Evolutionary conservation across 1,140 invertebrate species (phyloP).

Genomic region (Neoseiulus cucumeris): DNA sequence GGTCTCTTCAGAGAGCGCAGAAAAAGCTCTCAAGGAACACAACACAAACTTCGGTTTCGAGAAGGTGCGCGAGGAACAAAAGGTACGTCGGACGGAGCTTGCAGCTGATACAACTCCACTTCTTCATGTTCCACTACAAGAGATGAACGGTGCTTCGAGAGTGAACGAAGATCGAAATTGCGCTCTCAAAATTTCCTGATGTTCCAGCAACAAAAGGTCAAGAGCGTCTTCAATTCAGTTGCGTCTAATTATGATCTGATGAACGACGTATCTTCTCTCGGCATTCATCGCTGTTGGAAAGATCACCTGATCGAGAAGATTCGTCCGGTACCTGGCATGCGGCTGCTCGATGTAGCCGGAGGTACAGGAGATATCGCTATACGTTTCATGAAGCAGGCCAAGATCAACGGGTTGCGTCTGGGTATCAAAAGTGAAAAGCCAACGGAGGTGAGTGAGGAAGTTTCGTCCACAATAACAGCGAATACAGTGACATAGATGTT

Average conservation of each 20-base stretch:
- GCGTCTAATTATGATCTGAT: constrained; percentile 85
- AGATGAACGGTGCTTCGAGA: not conserved
- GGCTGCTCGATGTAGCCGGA: constrained; percentile 81
- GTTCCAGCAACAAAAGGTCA: constrained; percentile 40
- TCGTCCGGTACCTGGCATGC: constrained; percentile 49
- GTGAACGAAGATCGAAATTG: not conserved
- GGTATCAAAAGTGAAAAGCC: not conserved
- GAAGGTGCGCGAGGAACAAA: not conserved
- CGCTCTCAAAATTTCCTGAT: not conserved
- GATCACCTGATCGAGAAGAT: constrained; percentile 69
- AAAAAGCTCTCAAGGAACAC: not conserved
- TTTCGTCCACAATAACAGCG: not conserved
- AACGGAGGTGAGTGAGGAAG: not conserved
- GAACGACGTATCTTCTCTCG: constrained; percentile 94
- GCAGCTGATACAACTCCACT: not conserved
- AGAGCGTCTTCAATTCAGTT: constrained; percentile 82
- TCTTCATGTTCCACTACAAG: not conserved
- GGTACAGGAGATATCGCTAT: constrained; percentile 85
- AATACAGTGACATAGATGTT: too few relatives aligned
- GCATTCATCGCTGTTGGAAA: constrained; percentile 91
- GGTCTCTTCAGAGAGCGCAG: not conserved
- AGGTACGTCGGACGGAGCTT: not conserved
- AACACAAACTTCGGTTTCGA: constrained; percentile 1
- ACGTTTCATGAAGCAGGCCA: constrained; percentile 53
- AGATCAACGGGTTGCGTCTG: constrained; percentile 18